Base-by-base conservation (phyloP, 1,140 invertebrate species). In the Chymomyza costata region DNA sequence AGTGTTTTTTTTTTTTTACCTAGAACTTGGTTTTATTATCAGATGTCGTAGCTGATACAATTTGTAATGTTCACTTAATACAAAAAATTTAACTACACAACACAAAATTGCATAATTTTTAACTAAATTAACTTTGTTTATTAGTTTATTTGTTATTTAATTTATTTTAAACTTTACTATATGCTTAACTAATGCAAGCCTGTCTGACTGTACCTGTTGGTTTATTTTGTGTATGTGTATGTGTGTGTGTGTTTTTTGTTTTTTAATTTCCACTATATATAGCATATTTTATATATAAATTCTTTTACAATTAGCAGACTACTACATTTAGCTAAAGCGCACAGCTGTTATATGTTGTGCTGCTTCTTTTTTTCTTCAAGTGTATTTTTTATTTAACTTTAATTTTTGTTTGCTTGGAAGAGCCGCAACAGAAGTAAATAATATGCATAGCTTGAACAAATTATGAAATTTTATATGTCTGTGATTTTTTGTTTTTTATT, bases 11-110 rank as follows among this genome's bases (percentile, higher is more conserved):
- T 28, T 28, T 28, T 28, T 28, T 34, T 34, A 34, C 50, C 73
- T 78, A 76, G 52, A 60, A 62, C 59, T 80, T 62, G 64, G 63
- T 62, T 83, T 78, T 84, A 84, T 84, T 84, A 84, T 84, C 82
- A 83, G 82, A 84, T 84, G 82, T 84, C 82, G 59, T 83, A 84
- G 82, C 82, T 84, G 82, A 84, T 84, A 84, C 63, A 82, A 76
- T 65, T 74, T 76, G 56, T 69, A 82, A 78, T 58, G 35, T 41
- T 57, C 34, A 11, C 37, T 34, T 34, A 34, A 34, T 34, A 34
- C 13, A 34, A 34, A 3, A 34, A 34, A 5, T 34, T 34, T 34
- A n/a, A 14, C 32, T 34, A 65, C 59, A 55, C 67, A 70, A 70
- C 59, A 49, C 52, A 64, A 54, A 52, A 47, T 28, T 19, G 30